These are phyloP conservation scores for Tympanoctomys barrerae DNA, from an alignment of 2,797 vertebrate genomes.

Conservation along the genomic window DNA sequence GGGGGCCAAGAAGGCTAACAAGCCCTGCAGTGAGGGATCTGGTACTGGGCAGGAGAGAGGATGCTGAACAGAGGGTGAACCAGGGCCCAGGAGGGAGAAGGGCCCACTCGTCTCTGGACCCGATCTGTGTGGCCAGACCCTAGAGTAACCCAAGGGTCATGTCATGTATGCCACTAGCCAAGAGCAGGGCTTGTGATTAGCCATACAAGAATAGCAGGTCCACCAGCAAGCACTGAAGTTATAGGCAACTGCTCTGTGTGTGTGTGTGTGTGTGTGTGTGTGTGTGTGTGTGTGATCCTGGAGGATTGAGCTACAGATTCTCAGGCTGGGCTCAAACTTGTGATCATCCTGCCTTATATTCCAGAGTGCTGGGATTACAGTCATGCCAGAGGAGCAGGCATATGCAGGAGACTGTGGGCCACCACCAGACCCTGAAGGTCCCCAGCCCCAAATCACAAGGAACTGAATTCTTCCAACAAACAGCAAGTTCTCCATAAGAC, in stretches of 20 bases:
- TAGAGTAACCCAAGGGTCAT: rapidly evolving
- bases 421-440: background rate
- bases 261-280: background rate
- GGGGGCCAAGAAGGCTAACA: no score
- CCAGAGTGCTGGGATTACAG: background rate
- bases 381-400: background rate
- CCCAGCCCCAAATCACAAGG: background rate
- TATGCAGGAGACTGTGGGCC: rapidly evolving
- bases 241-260: background rate
- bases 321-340: background rate
- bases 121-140: background rate
- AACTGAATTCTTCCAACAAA: background rate
- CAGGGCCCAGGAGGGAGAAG: background rate
- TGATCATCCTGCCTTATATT: background rate
- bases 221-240: background rate
- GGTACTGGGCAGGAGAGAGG: background rate
- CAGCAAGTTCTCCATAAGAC: background rate
- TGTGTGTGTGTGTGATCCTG: background rate
- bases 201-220: background rate
- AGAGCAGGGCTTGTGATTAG: background rate
- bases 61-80: background rate
- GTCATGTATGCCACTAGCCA: rapidly evolving
- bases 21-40: background rate
- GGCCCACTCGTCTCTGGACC: no score
- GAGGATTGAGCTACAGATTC: background rate